Conservation (phyloP, 2,113 vertebrate species). For the Uria aalge region DNA sequence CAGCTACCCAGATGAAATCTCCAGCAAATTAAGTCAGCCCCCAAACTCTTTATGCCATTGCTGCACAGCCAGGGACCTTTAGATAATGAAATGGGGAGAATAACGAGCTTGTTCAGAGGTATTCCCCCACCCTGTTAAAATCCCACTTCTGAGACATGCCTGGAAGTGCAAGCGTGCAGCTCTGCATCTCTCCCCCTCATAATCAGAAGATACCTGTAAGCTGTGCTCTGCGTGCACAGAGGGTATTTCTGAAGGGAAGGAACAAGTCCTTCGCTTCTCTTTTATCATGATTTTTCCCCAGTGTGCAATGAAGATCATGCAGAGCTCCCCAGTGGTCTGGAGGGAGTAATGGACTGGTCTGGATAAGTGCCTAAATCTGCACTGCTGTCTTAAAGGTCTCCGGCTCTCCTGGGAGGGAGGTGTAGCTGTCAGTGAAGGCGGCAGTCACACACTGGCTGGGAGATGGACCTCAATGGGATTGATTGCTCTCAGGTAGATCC, state of each 20-base stretch:
- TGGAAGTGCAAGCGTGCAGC: not conserved
- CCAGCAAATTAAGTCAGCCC: not conserved
- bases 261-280: not conserved
- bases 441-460: not conserved
- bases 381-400: not conserved
- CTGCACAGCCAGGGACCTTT: not conserved
- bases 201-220: rapidly evolving
- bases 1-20: constrained; percentile 12
- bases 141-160: not conserved
- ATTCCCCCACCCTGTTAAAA: not conserved
- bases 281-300: rapidly evolving
- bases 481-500: not conserved
- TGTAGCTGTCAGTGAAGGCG: not conserved
- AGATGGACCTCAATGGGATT: not conserved
- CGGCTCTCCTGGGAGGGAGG: rapidly evolving
- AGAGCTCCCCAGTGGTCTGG: not conserved
- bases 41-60: not conserved
- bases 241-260: not conserved
- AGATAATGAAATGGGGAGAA: not conserved
- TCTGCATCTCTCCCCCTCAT: not conserved
- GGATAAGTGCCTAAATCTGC: not conserved
- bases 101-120: not conserved
- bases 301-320: not conserved
- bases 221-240: not conserved
- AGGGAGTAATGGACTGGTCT: not conserved